These are phyloP conservation scores for Trichomycterus rosablanca DNA, from an alignment of 2,113 vertebrate genomes.

Conservation along the genomic window DNA sequence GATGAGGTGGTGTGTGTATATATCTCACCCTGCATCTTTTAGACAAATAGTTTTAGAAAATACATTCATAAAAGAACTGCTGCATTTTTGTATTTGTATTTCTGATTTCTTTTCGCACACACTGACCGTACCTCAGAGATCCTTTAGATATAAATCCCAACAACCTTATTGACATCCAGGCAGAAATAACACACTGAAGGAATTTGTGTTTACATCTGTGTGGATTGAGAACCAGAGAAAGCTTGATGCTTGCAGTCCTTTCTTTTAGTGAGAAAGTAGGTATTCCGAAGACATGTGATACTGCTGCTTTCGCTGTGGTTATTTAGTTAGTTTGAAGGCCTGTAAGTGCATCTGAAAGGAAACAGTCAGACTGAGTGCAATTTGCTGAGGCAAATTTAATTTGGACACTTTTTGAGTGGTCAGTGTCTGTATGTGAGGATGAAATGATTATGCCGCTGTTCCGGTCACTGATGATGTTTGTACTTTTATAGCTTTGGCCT, in stretches of 20 bases:
- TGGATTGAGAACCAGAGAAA: not conserved
- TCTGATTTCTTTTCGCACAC: too few relatives aligned
- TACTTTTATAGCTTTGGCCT: not conserved
- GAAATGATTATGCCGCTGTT: constrained; percentile 33
- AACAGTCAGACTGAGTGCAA: constrained; percentile 36
- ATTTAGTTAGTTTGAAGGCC: constrained; percentile 35
- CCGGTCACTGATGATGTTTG: constrained; percentile 11
- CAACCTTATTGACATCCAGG: not conserved
- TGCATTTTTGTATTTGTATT: too few relatives aligned
- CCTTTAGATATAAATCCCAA: not conserved
- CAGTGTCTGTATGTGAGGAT: constrained; percentile 18
- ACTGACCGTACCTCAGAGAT: not conserved
- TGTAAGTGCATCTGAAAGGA: constrained; percentile 47
- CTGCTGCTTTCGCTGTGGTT: constrained; percentile 10
- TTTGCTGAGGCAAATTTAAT: constrained; percentile 51
- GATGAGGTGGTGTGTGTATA: too few relatives aligned
- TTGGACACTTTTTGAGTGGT: constrained; percentile 38
- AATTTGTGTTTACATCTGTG: not conserved
- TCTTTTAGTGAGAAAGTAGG: not conserved
- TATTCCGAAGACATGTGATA: constrained; percentile 34
- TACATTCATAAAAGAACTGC: too few relatives aligned
- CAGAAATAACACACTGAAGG: too few relatives aligned
- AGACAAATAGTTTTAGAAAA: too few relatives aligned
- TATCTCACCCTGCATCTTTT: not conserved
- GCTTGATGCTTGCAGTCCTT: not conserved